phyloP scores from a whole-genome alignment of 2,797 vertebrate species.

The Brachyrhaphis roseni region DNA sequence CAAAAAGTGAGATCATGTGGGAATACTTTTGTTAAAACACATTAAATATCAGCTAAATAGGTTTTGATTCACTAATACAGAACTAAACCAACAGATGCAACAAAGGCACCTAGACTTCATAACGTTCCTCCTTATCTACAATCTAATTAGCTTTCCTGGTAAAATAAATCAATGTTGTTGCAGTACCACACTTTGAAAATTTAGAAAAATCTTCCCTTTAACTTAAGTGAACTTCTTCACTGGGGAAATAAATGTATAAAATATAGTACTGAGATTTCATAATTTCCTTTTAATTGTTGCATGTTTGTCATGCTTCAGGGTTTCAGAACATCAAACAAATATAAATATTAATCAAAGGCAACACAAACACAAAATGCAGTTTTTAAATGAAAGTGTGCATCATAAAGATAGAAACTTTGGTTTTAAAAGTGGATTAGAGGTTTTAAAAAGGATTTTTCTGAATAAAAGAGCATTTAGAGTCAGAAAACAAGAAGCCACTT shows the following conservation, averaged over 20 bases:
- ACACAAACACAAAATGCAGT: no score
- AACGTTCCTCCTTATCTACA: constrained; percentile 1
- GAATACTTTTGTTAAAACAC: constrained; percentile 40
- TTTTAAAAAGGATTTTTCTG: neutral
- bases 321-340: no score
- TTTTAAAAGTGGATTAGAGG: no score
- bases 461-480: no score
- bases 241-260: neutral
- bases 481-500: neutral
- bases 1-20: constrained; percentile 59
- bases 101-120: neutral
- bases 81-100: constrained; percentile 11
- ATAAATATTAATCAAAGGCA: no score
- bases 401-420: no score
- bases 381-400: neutral
- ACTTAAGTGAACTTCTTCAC: neutral
- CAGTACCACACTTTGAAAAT: neutral
- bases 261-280: neutral
- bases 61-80: constrained; percentile 44
- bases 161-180: neutral
- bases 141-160: neutral
- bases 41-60: constrained; percentile 56
- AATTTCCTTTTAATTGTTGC: neutral
- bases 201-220: neutral
- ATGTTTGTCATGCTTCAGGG: neutral